Evolutionary conservation across 2,113 vertebrate species (phyloP), one percentile per base, ranked within the genome.

Genomic region (Mungos mungo): DNA sequence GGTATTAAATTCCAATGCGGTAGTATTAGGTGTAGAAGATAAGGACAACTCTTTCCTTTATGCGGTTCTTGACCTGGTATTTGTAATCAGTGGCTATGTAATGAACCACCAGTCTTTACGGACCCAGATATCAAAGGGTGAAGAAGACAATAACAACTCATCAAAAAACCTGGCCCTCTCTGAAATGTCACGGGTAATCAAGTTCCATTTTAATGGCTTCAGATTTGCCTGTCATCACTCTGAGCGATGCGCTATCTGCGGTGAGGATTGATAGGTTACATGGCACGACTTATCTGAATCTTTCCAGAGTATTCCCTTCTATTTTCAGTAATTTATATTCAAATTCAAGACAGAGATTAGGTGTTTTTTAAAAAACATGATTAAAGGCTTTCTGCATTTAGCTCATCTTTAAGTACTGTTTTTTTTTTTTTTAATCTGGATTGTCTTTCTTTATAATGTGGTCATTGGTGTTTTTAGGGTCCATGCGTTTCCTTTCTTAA

Each of bases 161-260:
- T 97, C 98, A 96, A 94, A 91, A 50, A 92, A 86, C 97, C 54
- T 93, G 94, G 57, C 66, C 97, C 97, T 95, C 97, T 98, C 95
- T 96, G 71, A 98, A 98, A 98, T 98, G 96, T 98, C 96, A 68
- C 21, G 80, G 88, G 97, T 98, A 98, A 98, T 98, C 97, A 98
- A 97, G 97, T 97, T 96, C 95, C 41, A 87, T 94, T 94, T 97
- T 98, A 98, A 96, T 98, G 98, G 97, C 93, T 98, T 90, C 81
- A 96, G 97, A 98, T 98, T 98, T 97, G 89, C 96, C 96, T 45
- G 86, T 96, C 93, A 84, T 93, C 77, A 8, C 96, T 98, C 90
- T 98, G 96, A 98, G 86, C 98, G 96, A 98, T 98, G 96, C 94
- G 80, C 90, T 96, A 72, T 96, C 96, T 12, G 63, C 92, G 81